Base-by-base conservation (phyloP, 2,113 vertebrate species). In the Percina caprodes region DNA sequence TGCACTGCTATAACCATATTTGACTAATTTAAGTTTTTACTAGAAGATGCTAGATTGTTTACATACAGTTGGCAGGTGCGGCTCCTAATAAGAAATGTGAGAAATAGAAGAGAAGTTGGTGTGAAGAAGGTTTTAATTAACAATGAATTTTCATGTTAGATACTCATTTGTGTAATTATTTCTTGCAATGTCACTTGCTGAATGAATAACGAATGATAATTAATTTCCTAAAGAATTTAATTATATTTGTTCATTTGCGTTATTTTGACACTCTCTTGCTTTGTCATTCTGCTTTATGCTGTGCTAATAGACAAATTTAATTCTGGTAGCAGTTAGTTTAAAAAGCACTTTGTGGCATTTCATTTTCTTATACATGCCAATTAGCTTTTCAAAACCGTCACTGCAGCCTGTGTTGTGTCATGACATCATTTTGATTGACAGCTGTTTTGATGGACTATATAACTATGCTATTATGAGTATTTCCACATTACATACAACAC, bases 391-490 rank as follows among this genome's bases (percentile, higher is more conserved):
- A 1, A 13, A 60, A n/a, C 42, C 49, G 58, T 61, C 16, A 0
- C 30, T 52, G 45, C 19, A 67, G 62, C 74, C 33, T 11, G 48
- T n/a, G 9, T 59, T 21, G 39, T 35, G 48, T 45, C n/a, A 14
- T 52, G 46, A 69, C 23, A 23, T 30, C 14, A 54, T 49, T 59
- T 59, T 23, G 63, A 77, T 58, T 49, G 58, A 49, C 63, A 48
- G 5, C 23, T 66, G 63, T 16, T 51, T 21, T 33, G 6, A 51
- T 61, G 6, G 10, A 61, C 23, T 35, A 39, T 9, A 1, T 39
- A n/a, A 18, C 49, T 12, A 0, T 59, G 52, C 18, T n/a, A 65
- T 74, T 18, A 23, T 23, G 2, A 62, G 9, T 1, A 60, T 51
- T 69, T 33, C 33, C 58, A 63, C 67, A 2, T 18, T 16, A 46